Evolutionary conservation across 2,888 invertebrate species (phyloP).

Genomic region (Arge pagana): DNA sequence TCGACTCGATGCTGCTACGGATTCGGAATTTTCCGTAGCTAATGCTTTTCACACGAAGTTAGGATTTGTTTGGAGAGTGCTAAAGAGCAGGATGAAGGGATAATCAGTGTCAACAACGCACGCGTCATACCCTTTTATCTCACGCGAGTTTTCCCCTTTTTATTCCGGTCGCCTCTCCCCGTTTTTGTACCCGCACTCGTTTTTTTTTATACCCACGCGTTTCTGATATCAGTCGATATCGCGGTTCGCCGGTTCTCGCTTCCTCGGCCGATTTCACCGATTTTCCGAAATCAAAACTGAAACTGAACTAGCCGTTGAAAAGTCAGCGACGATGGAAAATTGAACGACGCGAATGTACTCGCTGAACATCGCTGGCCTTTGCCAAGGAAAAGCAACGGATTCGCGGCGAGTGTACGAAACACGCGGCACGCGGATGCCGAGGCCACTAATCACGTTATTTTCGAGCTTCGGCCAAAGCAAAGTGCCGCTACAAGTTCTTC

Average conservation of each 20-base stretch:
- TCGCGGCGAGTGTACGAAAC: background rate
- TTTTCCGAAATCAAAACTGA: no score
- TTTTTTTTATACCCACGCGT: no score
- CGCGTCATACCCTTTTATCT: slow-evolving; percentile 32
- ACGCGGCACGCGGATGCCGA: background rate
- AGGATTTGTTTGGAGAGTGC: slow-evolving; percentile 44
- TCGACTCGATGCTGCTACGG: no score
- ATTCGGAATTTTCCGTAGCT: slow-evolving; percentile 34
- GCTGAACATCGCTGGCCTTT: no score
- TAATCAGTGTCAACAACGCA: slow-evolving; percentile 44
- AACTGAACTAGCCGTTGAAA: no score
- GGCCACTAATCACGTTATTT: background rate
- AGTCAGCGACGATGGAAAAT: no score
- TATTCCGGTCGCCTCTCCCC: slow-evolving; percentile 29
- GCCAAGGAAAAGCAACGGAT: background rate
- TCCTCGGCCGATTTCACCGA: no score
- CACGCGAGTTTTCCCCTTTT: slow-evolving; percentile 28
- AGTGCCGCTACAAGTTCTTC: slow-evolving; percentile 1
- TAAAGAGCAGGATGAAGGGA: slow-evolving; percentile 43
- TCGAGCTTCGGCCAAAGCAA: background rate
- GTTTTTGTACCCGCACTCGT: background rate
- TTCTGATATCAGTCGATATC: no score
- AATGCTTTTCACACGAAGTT: slow-evolving; percentile 25
- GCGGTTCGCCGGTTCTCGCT: no score
- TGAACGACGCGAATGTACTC: no score